Evolutionary conservation across 2,113 vertebrate genomes (phyloP).

Genomic region (Bufo gargarizans): DNA sequence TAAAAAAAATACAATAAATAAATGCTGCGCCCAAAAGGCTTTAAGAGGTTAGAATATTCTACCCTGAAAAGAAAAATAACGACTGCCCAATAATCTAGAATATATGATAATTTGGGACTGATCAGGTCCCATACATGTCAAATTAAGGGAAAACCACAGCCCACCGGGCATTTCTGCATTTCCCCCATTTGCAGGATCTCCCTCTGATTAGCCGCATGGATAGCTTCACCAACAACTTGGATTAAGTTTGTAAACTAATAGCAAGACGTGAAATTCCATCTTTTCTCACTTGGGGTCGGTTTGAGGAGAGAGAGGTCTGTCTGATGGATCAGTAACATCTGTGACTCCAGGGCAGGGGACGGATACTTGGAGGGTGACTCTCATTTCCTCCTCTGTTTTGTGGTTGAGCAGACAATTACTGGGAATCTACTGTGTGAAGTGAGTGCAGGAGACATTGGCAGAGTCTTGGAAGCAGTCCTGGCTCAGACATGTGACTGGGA

Average conservation of each 20-base stretch:
- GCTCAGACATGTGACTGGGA: constrained; percentile 66
- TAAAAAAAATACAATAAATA: too few species aligned
- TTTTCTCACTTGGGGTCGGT: constrained; percentile 80
- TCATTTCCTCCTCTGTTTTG: constrained; percentile 75
- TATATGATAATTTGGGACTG: background rate
- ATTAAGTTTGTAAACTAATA: constrained; percentile 69
- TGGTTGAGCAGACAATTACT: constrained; percentile 64
- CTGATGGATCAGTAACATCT: constrained; percentile 83
- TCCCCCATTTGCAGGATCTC: background rate
- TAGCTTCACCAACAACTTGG: background rate
- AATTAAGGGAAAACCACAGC: background rate
- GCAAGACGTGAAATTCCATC: constrained; percentile 77
- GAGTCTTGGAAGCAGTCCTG: constrained; percentile 66
- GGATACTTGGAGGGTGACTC: constrained; percentile 68
- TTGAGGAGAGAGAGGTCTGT: constrained; percentile 76
- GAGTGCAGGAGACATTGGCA: constrained; percentile 62
- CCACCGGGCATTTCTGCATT: background rate
- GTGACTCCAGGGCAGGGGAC: constrained; percentile 72
- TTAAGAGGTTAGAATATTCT: too few species aligned
- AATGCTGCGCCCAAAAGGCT: too few species aligned
- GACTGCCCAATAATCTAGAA: background rate
- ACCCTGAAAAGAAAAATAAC: too few species aligned
- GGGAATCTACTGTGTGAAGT: constrained; percentile 63
- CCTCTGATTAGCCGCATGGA: background rate
- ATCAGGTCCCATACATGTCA: background rate